Percentiles rank a stretch among this genome's conserved stretches.
Evolutionary conservation across 2,113 vertebrate genomes (phyloP).

Genomic region (human (Homo sapiens)): GRCh38 chr11:98580501-98581000

Average conservation of each 20-base stretch:
- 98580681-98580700: not conserved
- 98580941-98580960: not conserved
- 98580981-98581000: too few species aligned
- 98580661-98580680: not conserved
- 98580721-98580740: too few species aligned
- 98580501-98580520: not conserved
- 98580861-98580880: too few species aligned
- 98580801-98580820: rapidly evolving
- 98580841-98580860: rapidly evolving
- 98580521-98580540: not conserved
- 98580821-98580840: rapidly evolving
- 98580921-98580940: not conserved
- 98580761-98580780: rapidly evolving
- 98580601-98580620: not conserved
- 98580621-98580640: not conserved
- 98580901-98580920: not conserved
- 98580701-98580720: not conserved
- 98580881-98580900: too few species aligned
- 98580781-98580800: rapidly evolving
- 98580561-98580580: not conserved
- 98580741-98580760: rapidly evolving
- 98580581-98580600: not conserved
- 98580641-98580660: not conserved
- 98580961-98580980: too few species aligned
- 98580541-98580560: not conserved